Evolutionary conservation across 2,888 invertebrate genomes (phyloP), one percentile per base, ranked within the genome.

Genomic region (Nasonovia ribisnigri): DNA sequence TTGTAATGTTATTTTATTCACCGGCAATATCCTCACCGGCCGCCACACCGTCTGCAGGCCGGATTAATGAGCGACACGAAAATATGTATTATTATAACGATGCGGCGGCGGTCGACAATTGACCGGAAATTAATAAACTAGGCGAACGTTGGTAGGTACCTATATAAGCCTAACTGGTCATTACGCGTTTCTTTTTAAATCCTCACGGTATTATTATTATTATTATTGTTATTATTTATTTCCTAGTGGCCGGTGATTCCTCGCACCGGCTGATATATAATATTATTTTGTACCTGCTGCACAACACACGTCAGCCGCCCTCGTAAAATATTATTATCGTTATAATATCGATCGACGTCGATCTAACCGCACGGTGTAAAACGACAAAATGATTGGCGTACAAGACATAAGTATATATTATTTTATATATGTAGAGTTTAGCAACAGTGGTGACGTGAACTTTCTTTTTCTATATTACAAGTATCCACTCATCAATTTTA

Each of bases 61-160:
- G 77, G 36, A 77, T 77, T 77, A 77, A 88, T 51, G 91, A 84
- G 86, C 91, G 84, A 43, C 43, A 54, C 46, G 84, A 86, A n/a
- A 86, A 67, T 77, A 77, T 77, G 77, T 77, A 77, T 77, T 77
- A 77, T 77, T 77, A 92, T 88, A 92, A 88, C 88, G 77, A 88
- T 24, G 88, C 24, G 60, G 42, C 54, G 57, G 46, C 87, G 57
- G 88, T 89, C 92, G 84, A 93, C 92, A 93, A 93, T 93, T 84
- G 92, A 93, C 92, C 92, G 92, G 92, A 89, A 89, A 93, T 93
- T 93, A 93, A 93, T 93, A 84, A 89, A 89, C 92, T 57, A 88
- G 92, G 8, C 42, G 88, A 88, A 84, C 88, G 67, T 88, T 26
- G 43, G 57, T 77, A 57, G 43, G 57, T 77, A 57, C 57, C 57